phyloP scores from a whole-genome alignment of 1,140 invertebrate genomes.

The Zaprionus nigranus region DNA sequence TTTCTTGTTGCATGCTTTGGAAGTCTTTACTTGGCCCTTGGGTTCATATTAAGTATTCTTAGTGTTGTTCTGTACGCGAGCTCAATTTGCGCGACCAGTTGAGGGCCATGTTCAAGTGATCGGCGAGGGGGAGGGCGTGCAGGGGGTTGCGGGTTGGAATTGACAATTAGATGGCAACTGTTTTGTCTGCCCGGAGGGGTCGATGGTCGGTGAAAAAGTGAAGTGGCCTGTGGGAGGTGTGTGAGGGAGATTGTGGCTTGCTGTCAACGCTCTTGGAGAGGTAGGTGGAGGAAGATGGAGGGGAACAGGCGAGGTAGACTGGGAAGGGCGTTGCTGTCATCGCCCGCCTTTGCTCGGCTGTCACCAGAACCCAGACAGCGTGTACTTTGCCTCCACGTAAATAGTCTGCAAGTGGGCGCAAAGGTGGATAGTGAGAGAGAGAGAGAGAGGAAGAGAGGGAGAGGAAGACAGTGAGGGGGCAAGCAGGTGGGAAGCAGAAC shows the following conservation, averaged over 20 bases:
- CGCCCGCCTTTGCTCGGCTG: background rate
- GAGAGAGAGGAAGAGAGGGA: background rate
- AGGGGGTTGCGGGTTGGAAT: background rate
- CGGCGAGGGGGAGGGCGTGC: background rate
- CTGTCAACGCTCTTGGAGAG: background rate
- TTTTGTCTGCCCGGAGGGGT: constrained; percentile 4
- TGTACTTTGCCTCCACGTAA: background rate
- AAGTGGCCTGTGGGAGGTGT: background rate
- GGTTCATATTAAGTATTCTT: constrained; percentile 14
- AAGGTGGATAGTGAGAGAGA: background rate
- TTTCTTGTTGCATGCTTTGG: background rate
- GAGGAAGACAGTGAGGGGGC: background rate
- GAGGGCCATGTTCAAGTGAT: background rate
- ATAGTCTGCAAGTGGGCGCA: background rate
- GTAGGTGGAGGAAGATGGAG: background rate
- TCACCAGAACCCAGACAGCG: constrained; percentile 1
- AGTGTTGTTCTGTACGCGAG: background rate
- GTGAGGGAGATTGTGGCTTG: background rate
- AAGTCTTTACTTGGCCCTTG: background rate
- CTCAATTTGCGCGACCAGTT: background rate
- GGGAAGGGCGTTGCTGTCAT: background rate
- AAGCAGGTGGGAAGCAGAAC: background rate
- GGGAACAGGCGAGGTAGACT: background rate
- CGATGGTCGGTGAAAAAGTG: background rate
- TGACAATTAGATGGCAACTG: constrained; percentile 33